These are phyloP conservation scores for Teleogryllus occipitalis DNA, from an alignment of 1,140 invertebrate species.

Conservation along the genomic window DNA sequence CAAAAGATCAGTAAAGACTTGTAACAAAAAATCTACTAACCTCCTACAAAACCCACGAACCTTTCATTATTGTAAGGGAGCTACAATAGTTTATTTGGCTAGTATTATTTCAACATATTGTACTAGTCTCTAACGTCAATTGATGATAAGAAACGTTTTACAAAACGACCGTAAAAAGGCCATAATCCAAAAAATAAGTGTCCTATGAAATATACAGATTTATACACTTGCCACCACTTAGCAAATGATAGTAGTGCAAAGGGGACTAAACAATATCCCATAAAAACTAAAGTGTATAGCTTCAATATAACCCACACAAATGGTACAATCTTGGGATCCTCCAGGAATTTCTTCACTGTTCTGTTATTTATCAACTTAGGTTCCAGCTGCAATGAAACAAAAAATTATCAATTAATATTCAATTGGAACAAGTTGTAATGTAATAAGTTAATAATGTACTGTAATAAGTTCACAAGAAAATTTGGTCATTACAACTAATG, in stretches of 20 bases:
- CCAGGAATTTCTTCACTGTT: constrained; percentile 25
- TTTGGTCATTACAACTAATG: no score
- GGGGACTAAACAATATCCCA: constrained; percentile 76
- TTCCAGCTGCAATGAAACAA: constrained; percentile 33
- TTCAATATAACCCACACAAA: constrained; percentile 52
- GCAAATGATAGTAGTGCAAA: constrained; percentile 66
- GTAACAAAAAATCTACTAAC: not conserved
- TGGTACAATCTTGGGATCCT: constrained; percentile 29
- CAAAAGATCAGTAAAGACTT: not conserved
- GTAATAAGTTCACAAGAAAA: no score
- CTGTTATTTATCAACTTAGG: constrained; percentile 31
- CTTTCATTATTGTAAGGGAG: not conserved
- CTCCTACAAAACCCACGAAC: not conserved
- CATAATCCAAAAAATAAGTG: constrained; percentile 53
- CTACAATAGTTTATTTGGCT: not conserved
- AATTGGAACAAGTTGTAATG: not conserved
- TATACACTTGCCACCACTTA: constrained; percentile 52
- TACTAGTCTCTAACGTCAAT: not conserved
- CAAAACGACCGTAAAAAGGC: constrained; percentile 40
- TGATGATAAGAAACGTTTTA: constrained; percentile 29
- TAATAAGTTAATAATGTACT: no score
- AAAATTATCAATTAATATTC: not conserved
- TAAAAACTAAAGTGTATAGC: constrained; percentile 66
- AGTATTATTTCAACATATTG: not conserved
- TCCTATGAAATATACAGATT: constrained; percentile 53